A percentile compares a stretch with the other conserved stretches of the same genome.
Conservation (phyloP, 1,140 invertebrate species). For the Drosophila azteca region DNA sequence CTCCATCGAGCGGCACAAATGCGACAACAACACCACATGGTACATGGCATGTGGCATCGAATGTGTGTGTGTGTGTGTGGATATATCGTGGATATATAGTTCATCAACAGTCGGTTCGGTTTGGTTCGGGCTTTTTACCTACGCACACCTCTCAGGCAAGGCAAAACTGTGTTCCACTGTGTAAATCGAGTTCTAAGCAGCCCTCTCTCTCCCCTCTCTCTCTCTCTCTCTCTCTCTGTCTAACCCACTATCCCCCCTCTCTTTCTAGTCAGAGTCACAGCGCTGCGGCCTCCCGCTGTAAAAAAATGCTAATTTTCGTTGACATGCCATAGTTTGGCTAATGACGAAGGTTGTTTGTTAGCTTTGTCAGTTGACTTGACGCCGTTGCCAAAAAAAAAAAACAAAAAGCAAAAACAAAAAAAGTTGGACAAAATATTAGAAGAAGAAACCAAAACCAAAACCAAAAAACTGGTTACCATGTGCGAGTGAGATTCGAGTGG, state of each 20-base stretch:
- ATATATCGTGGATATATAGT: slow-evolving; percentile 58
- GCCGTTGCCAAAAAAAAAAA: slow-evolving; percentile 54
- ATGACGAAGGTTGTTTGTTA: slow-evolving; percentile 80
- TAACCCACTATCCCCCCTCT: slow-evolving; percentile 21
- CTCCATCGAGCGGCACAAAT: slow-evolving; percentile 17
- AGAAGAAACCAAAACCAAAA: slow-evolving; percentile 21
- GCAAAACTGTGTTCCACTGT: slow-evolving; percentile 29
- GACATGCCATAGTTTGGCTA: slow-evolving; percentile 82
- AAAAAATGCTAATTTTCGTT: slow-evolving; percentile 77
- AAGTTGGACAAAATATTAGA: slow-evolving; percentile 12
- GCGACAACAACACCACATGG: slow-evolving; percentile 8
- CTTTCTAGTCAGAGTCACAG: slow-evolving; percentile 33
- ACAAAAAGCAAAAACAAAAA: neutral
- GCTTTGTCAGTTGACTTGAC: slow-evolving; percentile 75
- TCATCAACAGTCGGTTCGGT: slow-evolving; percentile 34
- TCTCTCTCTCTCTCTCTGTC: neutral
- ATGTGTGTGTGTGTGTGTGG: slow-evolving; percentile 11
- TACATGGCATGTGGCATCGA: neutral
- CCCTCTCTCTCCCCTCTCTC: too few species aligned
- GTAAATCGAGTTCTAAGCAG: slow-evolving; percentile 41
- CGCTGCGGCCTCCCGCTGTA: slow-evolving; percentile 48
- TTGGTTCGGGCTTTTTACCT: slow-evolving; percentile 55
- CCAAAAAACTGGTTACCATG: slow-evolving; percentile 60
- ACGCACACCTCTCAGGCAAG: slow-evolving; percentile 47
- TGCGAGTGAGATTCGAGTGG: slow-evolving; percentile 27